These are phyloP conservation scores for Enteromius fasciolatus DNA, from an alignment of 2,797 vertebrate genomes.

Conservation along the genomic window DNA sequence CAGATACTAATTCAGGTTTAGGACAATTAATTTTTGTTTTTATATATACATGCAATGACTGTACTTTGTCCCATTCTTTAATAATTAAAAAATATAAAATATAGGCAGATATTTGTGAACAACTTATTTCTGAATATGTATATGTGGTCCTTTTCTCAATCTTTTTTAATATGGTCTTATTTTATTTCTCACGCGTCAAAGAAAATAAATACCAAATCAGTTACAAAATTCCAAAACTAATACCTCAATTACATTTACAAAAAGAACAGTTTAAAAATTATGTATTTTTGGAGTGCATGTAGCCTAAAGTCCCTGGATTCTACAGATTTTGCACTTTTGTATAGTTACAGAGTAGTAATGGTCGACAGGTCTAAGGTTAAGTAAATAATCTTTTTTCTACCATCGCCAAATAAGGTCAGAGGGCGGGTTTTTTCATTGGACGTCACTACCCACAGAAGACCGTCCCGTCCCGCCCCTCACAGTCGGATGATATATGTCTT, in stretches of 20 bases:
- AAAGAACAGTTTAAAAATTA: not conserved
- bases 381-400: not conserved
- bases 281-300: not conserved
- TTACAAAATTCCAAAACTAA: not conserved
- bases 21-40: not conserved
- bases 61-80: not conserved
- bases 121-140: not conserved
- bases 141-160: not conserved
- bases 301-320: not conserved
- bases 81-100: not conserved
- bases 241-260: not conserved
- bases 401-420: conserved; percentile 14
- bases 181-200: not conserved
- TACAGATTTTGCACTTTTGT: not conserved
- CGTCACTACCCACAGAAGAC: not conserved
- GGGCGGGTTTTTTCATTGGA: not conserved
- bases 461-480: conserved; percentile 3
- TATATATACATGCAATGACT: not conserved
- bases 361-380: not conserved
- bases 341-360: not conserved
- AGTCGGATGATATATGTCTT: not conserved
- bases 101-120: not conserved
- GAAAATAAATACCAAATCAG: not conserved
- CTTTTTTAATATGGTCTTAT: not conserved
- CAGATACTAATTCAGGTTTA: not conserved